A percentile compares a stretch with the other conserved stretches of the same genome.
These are phyloP conservation scores for Lonchura striata DNA, from an alignment of 2,113 vertebrate species.

Conservation along the genomic window DNA sequence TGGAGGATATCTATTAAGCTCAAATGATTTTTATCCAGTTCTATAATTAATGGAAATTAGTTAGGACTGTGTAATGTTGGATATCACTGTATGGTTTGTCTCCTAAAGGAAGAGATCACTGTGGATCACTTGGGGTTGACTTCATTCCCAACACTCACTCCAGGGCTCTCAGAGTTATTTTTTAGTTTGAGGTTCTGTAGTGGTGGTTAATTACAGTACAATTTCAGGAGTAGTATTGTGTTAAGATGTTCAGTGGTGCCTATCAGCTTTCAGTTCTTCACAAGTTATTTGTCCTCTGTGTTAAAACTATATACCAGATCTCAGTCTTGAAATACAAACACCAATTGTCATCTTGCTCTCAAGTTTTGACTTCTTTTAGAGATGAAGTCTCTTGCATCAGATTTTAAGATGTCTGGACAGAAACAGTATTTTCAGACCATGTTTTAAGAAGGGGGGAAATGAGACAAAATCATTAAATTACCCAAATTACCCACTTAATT, in stretches of 20 bases:
- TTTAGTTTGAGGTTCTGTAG: not conserved
- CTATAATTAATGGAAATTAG: not conserved
- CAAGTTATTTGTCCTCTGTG: not conserved
- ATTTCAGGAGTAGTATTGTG: not conserved
- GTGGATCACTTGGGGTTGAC: not conserved
- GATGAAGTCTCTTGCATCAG: not conserved
- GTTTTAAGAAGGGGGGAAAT: not conserved
- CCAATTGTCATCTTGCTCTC: not conserved
- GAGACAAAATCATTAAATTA: not conserved
- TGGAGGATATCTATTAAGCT: not conserved
- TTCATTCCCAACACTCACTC: not conserved
- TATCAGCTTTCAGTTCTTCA: not conserved
- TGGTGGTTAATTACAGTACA: not conserved
- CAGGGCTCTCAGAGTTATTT: not conserved
- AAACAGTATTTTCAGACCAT: not conserved
- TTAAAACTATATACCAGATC: not conserved
- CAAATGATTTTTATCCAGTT: not conserved
- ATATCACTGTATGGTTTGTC: not conserved
- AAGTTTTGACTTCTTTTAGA: not conserved
- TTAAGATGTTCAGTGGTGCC: not conserved
- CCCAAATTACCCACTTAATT: not conserved
- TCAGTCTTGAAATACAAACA: not conserved
- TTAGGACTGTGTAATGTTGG: not conserved
- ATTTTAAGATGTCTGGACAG: not conserved
- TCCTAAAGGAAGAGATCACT: not conserved